Evolutionary conservation across 1,140 invertebrate genomes (phyloP), one percentile per base, ranked within the genome.

Genomic region (Zophobas atratus): DNA sequence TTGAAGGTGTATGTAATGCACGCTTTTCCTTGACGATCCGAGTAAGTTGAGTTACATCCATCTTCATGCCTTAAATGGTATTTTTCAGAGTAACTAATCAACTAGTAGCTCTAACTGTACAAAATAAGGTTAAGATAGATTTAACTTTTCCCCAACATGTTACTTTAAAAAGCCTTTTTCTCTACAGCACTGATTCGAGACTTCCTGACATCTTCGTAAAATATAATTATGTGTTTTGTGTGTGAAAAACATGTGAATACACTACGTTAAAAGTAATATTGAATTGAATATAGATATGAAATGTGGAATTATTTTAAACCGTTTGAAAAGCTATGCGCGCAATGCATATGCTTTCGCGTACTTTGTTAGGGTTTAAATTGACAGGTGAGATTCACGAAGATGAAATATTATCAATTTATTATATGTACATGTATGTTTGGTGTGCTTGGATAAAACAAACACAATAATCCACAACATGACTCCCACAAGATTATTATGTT

Each of bases 281-380:
- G 53, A 56, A 75, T 60, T 75, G 72, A 56, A 75, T 63, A 75
- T 75, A 75, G 55, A 60, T 73, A 56, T 56, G 72, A 77, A 70
- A 75, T 79, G 79, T 81, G 76, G 77, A 81, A 74, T 80, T 78
- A 70, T 56, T 57, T 51, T 60, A 76, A 77, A 63, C 78, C 80
- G 80, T 82, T 80, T 48, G 75, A 76, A 77, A 80, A 79, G 81
- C 78, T 78, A 70, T 85, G 85, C 85, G 85, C 85, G 84, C 84
- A 86, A 85, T 86, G 85, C 85, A 86, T 79, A 81, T 71, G 82
- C 83, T 85, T 81, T 82, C 84, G 84, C 85, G 85, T 80, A 79
- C 78, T 82, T 81, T 83, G 80, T 86, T 84, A 84, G 83, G 82
- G 83, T 84, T 82, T 77, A 76, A 79, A 80, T 33, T 80, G 78